Evolutionary conservation across 2,113 vertebrate genomes (phyloP).

Genomic region (Daboia siamensis): DNA sequence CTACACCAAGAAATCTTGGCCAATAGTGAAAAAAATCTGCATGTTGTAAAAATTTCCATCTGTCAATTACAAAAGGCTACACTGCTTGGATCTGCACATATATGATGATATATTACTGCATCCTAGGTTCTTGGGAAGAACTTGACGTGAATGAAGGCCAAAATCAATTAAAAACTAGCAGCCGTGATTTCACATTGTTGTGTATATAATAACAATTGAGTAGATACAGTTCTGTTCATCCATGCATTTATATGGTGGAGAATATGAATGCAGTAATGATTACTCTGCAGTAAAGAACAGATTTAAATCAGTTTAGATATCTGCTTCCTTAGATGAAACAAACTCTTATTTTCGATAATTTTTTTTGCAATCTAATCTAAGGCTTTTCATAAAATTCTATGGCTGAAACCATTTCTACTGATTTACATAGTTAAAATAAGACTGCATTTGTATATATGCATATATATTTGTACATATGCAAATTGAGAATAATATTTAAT

Average conservation of each 20-base stretch:
- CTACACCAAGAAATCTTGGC: not conserved
- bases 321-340: not conserved
- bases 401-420: not conserved
- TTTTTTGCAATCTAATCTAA: not conserved
- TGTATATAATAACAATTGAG: not conserved
- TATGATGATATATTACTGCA: not conserved
- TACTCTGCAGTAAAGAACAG: not conserved
- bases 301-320: not conserved
- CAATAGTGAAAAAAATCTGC: not conserved
- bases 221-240: not conserved
- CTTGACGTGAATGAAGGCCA: not conserved
- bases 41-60: not conserved
- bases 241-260: not conserved
- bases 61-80: not conserved
- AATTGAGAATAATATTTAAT: not conserved
- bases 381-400: not conserved
- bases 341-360: not conserved
- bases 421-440: not conserved
- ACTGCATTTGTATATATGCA: not conserved
- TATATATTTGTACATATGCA: not conserved
- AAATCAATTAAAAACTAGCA: not conserved
- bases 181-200: not conserved
- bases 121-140: not conserved
- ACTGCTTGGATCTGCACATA: not conserved
- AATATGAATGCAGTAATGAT: not conserved